A percentile compares a stretch with the other conserved stretches of the same genome.
These are phyloP conservation scores for Muscidifurax raptorellus DNA, from an alignment of 1,140 invertebrate species.

Conservation along the genomic window DNA sequence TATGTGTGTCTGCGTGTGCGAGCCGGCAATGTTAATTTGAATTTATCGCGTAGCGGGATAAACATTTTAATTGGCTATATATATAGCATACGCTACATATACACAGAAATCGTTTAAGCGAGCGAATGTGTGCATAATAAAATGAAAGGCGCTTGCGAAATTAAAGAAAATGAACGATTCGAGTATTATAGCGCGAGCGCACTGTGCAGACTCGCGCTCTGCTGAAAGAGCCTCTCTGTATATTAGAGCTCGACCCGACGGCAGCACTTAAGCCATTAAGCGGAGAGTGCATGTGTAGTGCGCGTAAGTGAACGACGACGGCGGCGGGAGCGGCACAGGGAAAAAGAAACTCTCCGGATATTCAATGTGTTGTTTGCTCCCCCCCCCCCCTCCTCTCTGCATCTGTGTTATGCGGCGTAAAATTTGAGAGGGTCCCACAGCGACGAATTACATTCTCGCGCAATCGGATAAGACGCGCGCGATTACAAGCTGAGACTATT, in stretches of 20 bases:
- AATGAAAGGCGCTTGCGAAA: conserved; percentile 42
- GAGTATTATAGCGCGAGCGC: no score
- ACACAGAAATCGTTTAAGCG: conserved; percentile 18
- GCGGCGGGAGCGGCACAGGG: no score
- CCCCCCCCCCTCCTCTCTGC: not conserved
- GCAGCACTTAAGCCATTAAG: conserved; percentile 28
- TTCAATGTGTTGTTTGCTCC: not conserved
- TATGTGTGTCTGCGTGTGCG: not conserved
- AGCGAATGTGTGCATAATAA: conserved; percentile 13
- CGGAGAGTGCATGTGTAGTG: not conserved
- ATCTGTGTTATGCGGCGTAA: no score
- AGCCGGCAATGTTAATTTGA: not conserved
- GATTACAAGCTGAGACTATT: not conserved
- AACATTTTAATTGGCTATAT: conserved; percentile 45
- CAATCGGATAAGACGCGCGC: not conserved
- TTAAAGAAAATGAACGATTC: conserved; percentile 55
- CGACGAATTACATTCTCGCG: not conserved
- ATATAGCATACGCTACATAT: not conserved
- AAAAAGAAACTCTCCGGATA: not conserved
- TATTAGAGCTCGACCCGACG: conserved; percentile 15
- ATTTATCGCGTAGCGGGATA: conserved; percentile 24
- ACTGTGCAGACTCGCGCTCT: no score
- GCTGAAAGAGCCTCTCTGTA: not conserved
- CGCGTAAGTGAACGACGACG: not conserved
- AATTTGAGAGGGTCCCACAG: not conserved